Percentiles rank a stretch among this genome's conserved stretches.
These are phyloP conservation scores for Nymphalis urticae DNA, from an alignment of 2,888 invertebrate species.

Conservation along the genomic window DNA sequence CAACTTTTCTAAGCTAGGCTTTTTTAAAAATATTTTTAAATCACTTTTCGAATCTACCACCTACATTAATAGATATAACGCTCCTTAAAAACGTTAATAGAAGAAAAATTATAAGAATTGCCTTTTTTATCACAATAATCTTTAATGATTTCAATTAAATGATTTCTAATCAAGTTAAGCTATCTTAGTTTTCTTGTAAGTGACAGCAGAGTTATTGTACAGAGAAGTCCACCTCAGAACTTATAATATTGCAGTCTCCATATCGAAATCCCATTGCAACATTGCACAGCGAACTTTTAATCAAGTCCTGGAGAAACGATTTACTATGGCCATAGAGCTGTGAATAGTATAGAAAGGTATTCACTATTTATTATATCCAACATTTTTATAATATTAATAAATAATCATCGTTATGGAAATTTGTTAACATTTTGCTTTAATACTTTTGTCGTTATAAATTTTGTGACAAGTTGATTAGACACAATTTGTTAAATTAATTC, in stretches of 20 bases:
- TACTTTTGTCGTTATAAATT: too few species aligned
- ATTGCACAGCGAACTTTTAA: conserved; percentile 76
- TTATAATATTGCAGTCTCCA: conserved; percentile 63
- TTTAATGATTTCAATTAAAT: not conserved
- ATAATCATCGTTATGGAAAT: too few species aligned
- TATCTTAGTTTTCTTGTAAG: conserved; percentile 2
- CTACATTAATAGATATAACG: too few species aligned
- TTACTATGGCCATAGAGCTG: conserved; percentile 63
- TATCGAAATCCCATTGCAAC: conserved; percentile 77
- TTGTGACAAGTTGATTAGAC: too few species aligned
- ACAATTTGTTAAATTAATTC: too few species aligned
- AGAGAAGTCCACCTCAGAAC: conserved; percentile 43
- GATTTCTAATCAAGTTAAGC: not conserved
- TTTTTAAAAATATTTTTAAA: too few species aligned
- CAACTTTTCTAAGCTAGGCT: too few species aligned
- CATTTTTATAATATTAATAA: too few species aligned
- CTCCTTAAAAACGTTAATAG: not conserved
- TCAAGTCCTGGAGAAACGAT: conserved; percentile 78
- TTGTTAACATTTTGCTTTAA: too few species aligned
- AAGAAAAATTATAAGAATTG: not conserved
- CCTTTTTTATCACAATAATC: not conserved
- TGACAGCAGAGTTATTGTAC: conserved; percentile 39
- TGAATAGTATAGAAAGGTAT: conserved; percentile 16
- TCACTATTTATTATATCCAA: conserved; percentile 3
- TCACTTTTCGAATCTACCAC: too few species aligned